These are phyloP conservation scores for Dynastes maya DNA, from an alignment of 2,888 invertebrate genomes.

Conservation along the genomic window DNA sequence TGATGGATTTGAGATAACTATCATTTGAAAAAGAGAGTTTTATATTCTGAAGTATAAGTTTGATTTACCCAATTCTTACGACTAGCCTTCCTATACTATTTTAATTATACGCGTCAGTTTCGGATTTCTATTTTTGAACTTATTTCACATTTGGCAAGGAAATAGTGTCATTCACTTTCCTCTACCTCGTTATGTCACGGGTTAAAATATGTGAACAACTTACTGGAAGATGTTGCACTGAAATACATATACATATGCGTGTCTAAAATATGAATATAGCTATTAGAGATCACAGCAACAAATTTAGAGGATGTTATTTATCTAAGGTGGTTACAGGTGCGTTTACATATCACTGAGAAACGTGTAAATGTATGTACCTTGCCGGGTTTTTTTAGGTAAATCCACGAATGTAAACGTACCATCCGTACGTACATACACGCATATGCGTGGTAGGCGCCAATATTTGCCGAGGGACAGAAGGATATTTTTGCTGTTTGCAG, in stretches of 20 bases:
- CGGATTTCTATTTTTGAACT: neutral
- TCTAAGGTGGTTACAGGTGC: slow-evolving; percentile 27
- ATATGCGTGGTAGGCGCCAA: slow-evolving; percentile 4
- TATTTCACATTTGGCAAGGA: slow-evolving; percentile 12
- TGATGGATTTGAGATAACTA: no score
- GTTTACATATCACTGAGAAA: slow-evolving; percentile 27
- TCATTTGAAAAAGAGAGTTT: no score
- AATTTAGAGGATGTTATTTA: slow-evolving; percentile 29
- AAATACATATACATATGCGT: neutral
- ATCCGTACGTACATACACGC: neutral
- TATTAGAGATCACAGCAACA: slow-evolving; percentile 2
- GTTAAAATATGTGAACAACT: slow-evolving; percentile 13
- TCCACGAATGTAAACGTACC: neutral
- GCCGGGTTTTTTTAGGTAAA: slow-evolving; percentile 10
- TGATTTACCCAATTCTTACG: no score
- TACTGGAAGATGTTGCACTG: slow-evolving; percentile 1
- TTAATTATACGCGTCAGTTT: no score
- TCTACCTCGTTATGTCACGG: slow-evolving; percentile 7
- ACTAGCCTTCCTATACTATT: no score
- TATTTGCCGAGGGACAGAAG: slow-evolving; percentile 19
- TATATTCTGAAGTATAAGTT: no score
- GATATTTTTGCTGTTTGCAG: slow-evolving; percentile 24
- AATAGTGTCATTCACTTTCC: slow-evolving; percentile 20
- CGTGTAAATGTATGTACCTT: slow-evolving; percentile 6
- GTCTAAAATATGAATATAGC: neutral